These are phyloP conservation scores for Propithecus coquereli DNA, from an alignment of 2,113 vertebrate species.

Conservation along the genomic window DNA sequence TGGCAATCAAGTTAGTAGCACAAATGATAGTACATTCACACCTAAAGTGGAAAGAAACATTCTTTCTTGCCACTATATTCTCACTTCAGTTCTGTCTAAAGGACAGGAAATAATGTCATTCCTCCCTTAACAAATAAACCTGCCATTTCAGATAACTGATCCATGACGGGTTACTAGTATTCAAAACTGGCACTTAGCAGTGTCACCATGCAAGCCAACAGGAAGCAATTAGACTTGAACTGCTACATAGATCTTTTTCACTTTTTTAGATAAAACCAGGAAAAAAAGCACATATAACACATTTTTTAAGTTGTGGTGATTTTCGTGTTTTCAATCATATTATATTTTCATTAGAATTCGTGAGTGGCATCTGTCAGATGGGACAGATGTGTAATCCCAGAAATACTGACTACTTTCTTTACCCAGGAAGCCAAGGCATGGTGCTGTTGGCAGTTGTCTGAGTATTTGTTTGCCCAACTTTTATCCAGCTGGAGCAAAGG, in stretches of 20 bases:
- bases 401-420: slow-evolving; percentile 65
- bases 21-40: slow-evolving; percentile 34
- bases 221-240: slow-evolving; percentile 39
- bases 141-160: slow-evolving; percentile 62
- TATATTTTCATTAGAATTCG: not conserved
- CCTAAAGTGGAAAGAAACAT: slow-evolving; percentile 45
- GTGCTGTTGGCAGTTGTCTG: slow-evolving; percentile 71
- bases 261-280: not conserved
- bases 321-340: not conserved
- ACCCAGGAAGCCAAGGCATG: slow-evolving; percentile 72
- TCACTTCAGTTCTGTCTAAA: slow-evolving; percentile 48
- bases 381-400: slow-evolving; percentile 46
- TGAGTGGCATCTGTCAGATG: not conserved
- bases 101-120: slow-evolving; percentile 59
- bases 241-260: not conserved
- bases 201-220: slow-evolving; percentile 13
- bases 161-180: slow-evolving; percentile 45
- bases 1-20: slow-evolving; percentile 32
- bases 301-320: not conserved
- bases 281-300: not conserved
- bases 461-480: slow-evolving; percentile 72
- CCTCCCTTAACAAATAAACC: slow-evolving; percentile 62
- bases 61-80: slow-evolving; percentile 47
- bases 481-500: slow-evolving; percentile 73
- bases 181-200: slow-evolving; percentile 1